Conservation (phyloP, 2,113 vertebrate species). For the Glaucomys volans region DNA sequence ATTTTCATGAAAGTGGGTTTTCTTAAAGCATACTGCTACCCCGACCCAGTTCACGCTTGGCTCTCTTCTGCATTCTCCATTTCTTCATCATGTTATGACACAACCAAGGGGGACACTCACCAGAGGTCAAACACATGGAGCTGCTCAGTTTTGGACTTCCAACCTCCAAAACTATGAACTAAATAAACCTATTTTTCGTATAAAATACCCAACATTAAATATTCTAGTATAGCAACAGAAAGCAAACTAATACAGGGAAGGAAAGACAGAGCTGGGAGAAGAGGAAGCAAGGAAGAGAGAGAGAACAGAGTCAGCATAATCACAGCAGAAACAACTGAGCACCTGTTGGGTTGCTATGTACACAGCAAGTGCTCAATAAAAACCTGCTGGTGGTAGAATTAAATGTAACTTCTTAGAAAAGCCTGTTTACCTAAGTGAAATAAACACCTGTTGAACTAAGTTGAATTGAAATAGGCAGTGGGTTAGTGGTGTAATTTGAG, state of each 20-base stretch:
- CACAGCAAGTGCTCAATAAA: constrained; percentile 66
- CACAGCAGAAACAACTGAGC: constrained; percentile 54
- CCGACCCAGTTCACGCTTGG: neutral
- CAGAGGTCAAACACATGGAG: too few species aligned
- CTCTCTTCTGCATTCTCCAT: neutral
- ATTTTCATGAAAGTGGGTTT: neutral
- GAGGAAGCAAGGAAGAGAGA: accelerated
- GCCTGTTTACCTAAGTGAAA: constrained; percentile 20
- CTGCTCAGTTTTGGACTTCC: neutral
- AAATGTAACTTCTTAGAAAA: constrained; percentile 59
- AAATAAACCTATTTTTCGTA: neutral
- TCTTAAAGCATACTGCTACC: neutral
- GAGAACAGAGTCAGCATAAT: neutral
- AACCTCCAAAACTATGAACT: neutral
- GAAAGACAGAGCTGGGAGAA: accelerated
- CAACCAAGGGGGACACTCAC: neutral
- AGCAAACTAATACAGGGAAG: neutral
- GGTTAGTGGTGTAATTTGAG: constrained; percentile 67
- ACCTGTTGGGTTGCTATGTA: constrained; percentile 31
- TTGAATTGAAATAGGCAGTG: constrained; percentile 33
- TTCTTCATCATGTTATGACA: neutral
- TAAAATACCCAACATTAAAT: neutral
- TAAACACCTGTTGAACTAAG: constrained; percentile 52
- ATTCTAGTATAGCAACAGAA: neutral
- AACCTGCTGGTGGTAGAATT: constrained; percentile 38